Percentiles rank a stretch among this genome's conserved stretches.
Conservation (phyloP, 1,140 invertebrate genomes). For the Drosophila grimshawi region DNA sequence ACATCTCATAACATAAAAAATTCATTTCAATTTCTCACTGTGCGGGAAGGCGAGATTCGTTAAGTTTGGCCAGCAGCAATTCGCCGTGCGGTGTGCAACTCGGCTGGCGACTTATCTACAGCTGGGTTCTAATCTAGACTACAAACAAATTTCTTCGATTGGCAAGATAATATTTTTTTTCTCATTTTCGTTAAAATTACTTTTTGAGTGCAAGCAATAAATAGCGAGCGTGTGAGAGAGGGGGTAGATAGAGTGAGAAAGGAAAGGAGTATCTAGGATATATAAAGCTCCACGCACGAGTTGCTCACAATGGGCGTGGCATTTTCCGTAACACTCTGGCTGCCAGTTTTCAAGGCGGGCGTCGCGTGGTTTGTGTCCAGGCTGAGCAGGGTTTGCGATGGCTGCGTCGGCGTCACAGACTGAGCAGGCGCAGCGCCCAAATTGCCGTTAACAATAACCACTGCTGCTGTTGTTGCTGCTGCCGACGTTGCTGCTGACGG, state of each 20-base stretch:
- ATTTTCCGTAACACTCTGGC: slow-evolving; percentile 31
- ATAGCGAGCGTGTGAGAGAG: neutral
- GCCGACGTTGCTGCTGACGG: neutral
- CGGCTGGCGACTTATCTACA: slow-evolving; percentile 48
- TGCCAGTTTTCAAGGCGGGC: slow-evolving; percentile 54
- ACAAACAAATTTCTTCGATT: slow-evolving; percentile 75
- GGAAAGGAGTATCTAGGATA: slow-evolving; percentile 48
- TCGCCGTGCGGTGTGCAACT: slow-evolving; percentile 58
- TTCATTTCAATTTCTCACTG: slow-evolving; percentile 39
- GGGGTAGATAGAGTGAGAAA: slow-evolving; percentile 1
- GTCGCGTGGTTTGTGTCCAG: slow-evolving; percentile 65
- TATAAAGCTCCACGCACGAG: slow-evolving; percentile 68
- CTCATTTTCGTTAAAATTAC: slow-evolving; percentile 28
- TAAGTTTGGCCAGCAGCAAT: slow-evolving; percentile 26
- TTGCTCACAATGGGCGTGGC: slow-evolving; percentile 69
- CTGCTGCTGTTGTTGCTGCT: neutral
- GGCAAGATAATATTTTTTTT: slow-evolving; percentile 65
- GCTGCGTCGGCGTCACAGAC: slow-evolving; percentile 10
- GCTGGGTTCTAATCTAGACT: slow-evolving; percentile 59
- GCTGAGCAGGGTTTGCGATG: slow-evolving; percentile 58
- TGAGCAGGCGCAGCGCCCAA: slow-evolving; percentile 22
- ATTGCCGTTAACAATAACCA: slow-evolving; percentile 2
- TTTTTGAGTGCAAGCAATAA: slow-evolving; percentile 6
- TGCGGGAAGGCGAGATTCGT: slow-evolving; percentile 35
- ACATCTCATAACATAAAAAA: slow-evolving; percentile 32